A percentile compares a stretch with the other conserved stretches of the same genome.
phyloP scores from a whole-genome alignment of 2,888 invertebrate genomes.

The Acheta domesticus region DNA sequence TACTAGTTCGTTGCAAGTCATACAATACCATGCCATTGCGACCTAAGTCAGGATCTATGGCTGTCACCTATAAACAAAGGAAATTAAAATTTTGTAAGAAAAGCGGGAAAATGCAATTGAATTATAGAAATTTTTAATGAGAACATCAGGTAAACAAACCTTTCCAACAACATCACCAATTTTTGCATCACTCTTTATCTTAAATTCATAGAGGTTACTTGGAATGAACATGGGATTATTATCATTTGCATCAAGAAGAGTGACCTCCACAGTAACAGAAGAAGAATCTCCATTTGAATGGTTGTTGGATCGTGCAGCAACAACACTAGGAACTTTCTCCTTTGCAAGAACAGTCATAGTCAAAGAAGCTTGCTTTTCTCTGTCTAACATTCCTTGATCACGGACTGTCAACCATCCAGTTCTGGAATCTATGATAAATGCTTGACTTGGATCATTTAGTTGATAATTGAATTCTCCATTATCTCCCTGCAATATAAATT shows the following conservation, averaged over 20 bases:
- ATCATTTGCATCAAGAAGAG: constrained; percentile 84
- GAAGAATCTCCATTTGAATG: constrained; percentile 43
- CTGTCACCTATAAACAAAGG: constrained; percentile 55
- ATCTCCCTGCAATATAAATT: constrained; percentile 55
- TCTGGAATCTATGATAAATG: constrained; percentile 74
- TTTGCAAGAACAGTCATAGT: constrained; percentile 74
- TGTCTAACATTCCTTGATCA: constrained; percentile 69
- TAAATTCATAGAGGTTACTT: constrained; percentile 77
- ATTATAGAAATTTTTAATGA: too few relatives aligned
- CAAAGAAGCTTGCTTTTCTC: constrained; percentile 70
- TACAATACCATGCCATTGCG: constrained; percentile 73
- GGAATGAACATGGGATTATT: constrained; percentile 84
- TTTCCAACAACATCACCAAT: constrained; percentile 69
- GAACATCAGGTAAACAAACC: constrained; percentile 18
- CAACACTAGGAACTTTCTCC: constrained; percentile 69
- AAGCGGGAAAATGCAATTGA: neutral
- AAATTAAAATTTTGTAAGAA: neutral
- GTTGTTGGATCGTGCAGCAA: constrained; percentile 51
- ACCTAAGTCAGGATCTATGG: constrained; percentile 77
- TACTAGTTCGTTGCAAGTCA: constrained; percentile 66
- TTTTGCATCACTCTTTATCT: constrained; percentile 63
- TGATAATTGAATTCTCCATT: constrained; percentile 81
- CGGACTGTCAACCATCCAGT: constrained; percentile 84
- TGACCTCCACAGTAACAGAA: constrained; percentile 74
- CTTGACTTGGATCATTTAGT: constrained; percentile 68